A percentile compares a stretch with the other conserved stretches of the same genome.
Evolutionary conservation across 2,113 vertebrate genomes (phyloP).

Genomic region (Lagopus muta): DNA sequence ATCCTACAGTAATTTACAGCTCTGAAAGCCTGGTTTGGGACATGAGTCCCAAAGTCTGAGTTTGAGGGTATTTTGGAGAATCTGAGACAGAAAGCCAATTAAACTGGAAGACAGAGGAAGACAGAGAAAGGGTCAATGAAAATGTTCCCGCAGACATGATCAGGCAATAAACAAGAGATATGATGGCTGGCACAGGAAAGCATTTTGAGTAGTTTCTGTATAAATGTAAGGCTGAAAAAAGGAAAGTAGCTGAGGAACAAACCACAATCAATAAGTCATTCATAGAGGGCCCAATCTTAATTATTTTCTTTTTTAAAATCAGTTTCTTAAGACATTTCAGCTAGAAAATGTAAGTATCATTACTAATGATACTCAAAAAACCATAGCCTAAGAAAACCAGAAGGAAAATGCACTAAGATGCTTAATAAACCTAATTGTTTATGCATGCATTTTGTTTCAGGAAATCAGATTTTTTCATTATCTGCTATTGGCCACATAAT

Average conservation of each 20-base stretch:
- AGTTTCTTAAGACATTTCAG: neutral
- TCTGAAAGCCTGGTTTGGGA: neutral
- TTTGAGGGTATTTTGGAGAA: neutral
- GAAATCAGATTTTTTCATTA: slow-evolving; percentile 1
- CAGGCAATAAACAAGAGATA: neutral
- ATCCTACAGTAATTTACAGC: neutral
- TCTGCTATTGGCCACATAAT: neutral
- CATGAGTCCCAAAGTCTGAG: too few relatives aligned
- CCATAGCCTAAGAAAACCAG: neutral
- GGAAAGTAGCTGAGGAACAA: neutral
- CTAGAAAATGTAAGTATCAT: neutral
- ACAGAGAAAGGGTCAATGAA: neutral
- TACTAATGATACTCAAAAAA: neutral
- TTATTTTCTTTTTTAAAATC: neutral
- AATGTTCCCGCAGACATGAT: neutral
- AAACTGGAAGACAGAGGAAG: neutral
- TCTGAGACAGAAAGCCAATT: neutral
- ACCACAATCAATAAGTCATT: neutral
- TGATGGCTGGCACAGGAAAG: neutral
- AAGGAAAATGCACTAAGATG: neutral
- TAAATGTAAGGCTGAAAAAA: neutral
- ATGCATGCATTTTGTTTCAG: neutral
- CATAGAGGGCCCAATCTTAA: fast-evolving
- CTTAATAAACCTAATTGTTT: slow-evolving; percentile 12
- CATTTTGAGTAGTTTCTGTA: neutral